phyloP scores from a whole-genome alignment of 2,888 invertebrate genomes.

The Matsumyia berberina region DNA sequence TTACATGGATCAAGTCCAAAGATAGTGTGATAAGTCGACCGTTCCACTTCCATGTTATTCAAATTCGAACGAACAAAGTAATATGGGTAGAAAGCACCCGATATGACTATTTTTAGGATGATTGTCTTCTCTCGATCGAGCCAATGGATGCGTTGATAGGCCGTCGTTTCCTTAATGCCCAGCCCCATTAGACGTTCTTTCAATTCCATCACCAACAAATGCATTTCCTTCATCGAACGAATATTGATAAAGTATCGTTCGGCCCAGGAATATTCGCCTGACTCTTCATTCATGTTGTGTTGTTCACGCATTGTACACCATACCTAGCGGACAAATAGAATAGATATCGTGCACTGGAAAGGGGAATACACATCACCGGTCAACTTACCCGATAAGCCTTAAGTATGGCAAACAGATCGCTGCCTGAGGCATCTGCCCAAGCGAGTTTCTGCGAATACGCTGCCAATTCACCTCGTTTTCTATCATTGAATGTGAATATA shows the following conservation, averaged over 20 bases:
- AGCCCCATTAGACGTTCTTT: constrained; percentile 86
- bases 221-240: constrained; percentile 90
- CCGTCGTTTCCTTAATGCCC: constrained; percentile 86
- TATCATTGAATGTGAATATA: constrained; percentile 91
- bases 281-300: constrained; percentile 85
- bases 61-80: constrained; percentile 89
- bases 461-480: constrained; percentile 86
- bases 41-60: constrained; percentile 86
- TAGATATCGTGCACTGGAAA: not conserved
- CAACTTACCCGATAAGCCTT: constrained; percentile 90
- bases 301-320: constrained; percentile 88
- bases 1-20: constrained; percentile 91
- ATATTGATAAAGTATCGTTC: constrained; percentile 88
- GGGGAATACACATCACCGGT: not conserved
- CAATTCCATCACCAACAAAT: constrained; percentile 89
- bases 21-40: constrained; percentile 87
- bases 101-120: constrained; percentile 87
- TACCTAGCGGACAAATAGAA: constrained; percentile 84
- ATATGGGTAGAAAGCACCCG: constrained; percentile 94
- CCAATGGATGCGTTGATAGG: constrained; percentile 84
- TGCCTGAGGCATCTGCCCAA: constrained; percentile 92
- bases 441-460: constrained; percentile 90
- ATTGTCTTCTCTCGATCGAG: constrained; percentile 86
- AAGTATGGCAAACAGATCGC: constrained; percentile 93
- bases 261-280: constrained; percentile 88